phyloP scores from a whole-genome alignment of 2,888 invertebrate species.

The Ectobius pallidus region DNA sequence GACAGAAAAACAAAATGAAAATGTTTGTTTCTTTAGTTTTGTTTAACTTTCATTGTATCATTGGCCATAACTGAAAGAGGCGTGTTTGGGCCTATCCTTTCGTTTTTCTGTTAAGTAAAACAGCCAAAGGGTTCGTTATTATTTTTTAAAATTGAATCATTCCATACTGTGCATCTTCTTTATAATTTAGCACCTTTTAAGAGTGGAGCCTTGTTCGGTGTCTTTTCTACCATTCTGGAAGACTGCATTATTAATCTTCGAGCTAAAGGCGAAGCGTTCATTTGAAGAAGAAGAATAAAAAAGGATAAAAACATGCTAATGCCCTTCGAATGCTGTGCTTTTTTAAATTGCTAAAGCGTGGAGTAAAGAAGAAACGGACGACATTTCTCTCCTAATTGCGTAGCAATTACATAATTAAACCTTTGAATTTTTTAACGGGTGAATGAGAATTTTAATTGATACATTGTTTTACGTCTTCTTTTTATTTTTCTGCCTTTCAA shows the following conservation, averaged over 20 bases:
- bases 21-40: not conserved
- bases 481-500: not conserved
- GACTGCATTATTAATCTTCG: conserved; percentile 21
- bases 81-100: not conserved
- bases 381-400: conserved; percentile 11
- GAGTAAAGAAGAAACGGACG: not conserved
- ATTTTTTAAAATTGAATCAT: conserved; percentile 26
- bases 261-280: conserved; percentile 14
- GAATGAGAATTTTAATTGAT: conserved; percentile 24
- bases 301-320: conserved; percentile 6
- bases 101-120: not conserved
- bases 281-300: conserved; percentile 1
- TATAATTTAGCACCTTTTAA: conserved; percentile 29
- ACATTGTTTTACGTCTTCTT: not conserved
- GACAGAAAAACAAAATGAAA: not conserved
- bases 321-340: not conserved
- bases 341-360: conserved; percentile 3
- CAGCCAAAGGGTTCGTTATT: not conserved
- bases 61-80: not conserved
- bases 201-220: conserved; percentile 20
- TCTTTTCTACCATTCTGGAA: conserved; percentile 18
- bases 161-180: conserved; percentile 7
- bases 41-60: not conserved
- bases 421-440: conserved; percentile 26
- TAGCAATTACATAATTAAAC: conserved; percentile 27